phyloP scores from a whole-genome alignment of 2,797 vertebrate species.

The Telmatherina bonti region DNA sequence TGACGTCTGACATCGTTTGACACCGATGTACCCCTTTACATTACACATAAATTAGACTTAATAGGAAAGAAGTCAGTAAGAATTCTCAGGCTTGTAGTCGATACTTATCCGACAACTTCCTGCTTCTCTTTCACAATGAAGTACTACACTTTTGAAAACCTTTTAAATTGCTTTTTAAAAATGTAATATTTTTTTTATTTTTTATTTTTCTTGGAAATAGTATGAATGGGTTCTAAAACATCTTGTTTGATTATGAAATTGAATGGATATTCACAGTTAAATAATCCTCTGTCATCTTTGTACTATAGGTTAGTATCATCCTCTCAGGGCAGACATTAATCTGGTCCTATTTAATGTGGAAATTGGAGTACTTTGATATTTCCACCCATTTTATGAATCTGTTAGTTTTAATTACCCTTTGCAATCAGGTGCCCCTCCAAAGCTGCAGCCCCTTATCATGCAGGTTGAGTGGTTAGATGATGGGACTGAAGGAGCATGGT shows the following conservation, averaged over 20 bases:
- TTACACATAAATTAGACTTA: too few species aligned
- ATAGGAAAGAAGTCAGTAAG: too few species aligned
- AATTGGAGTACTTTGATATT: conserved; percentile 47
- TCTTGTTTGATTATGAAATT: background rate
- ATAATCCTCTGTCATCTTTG: background rate
- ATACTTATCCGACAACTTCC: background rate
- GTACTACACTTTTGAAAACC: background rate
- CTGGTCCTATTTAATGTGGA: conserved; percentile 43
- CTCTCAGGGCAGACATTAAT: conserved; percentile 40
- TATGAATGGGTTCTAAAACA: background rate
- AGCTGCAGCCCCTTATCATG: conserved; percentile 46
- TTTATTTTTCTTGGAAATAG: background rate
- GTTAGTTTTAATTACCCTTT: conserved; percentile 66
- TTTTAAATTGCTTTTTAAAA: background rate
- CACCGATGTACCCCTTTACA: too few species aligned
- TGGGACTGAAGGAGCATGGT: conserved; percentile 14
- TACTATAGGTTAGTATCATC: conserved; percentile 17
- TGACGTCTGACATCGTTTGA: too few species aligned
- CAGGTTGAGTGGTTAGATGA: conserved; percentile 44
- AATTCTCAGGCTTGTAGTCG: background rate
- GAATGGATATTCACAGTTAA: background rate
- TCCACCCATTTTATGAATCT: conserved; percentile 45
- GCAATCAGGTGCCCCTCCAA: conserved; percentile 47
- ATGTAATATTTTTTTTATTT: background rate
- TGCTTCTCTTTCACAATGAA: background rate